Conservation (phyloP, 2,113 vertebrate genomes). For the Myiopsitta monachus region DNA sequence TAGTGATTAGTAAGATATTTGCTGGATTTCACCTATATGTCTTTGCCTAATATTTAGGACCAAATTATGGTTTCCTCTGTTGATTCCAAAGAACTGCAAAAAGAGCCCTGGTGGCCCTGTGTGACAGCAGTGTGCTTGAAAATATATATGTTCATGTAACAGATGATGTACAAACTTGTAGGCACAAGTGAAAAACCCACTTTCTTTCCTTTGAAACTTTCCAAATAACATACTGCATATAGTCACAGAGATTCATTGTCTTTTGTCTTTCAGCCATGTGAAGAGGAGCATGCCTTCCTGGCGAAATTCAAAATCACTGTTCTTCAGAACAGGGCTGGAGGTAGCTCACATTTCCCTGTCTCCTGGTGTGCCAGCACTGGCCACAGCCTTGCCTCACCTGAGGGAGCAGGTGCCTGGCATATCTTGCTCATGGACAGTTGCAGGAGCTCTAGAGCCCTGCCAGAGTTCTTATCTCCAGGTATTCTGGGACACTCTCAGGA, state of each 20-base stretch:
- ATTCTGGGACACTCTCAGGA: neutral
- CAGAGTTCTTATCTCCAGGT: neutral
- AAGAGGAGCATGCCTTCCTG: neutral
- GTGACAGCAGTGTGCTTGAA: neutral
- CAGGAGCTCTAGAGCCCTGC: neutral
- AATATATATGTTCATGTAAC: neutral
- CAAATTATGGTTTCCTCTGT: neutral
- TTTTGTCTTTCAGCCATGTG: neutral
- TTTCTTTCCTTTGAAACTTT: neutral
- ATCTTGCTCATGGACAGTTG: neutral
- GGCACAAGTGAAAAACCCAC: neutral
- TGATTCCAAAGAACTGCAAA: neutral
- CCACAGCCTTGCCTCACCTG: neutral
- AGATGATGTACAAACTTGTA: neutral
- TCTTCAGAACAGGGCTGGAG: neutral
- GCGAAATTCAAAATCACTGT: neutral
- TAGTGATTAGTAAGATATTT: neutral
- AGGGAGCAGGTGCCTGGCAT: neutral
- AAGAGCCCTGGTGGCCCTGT: neutral
- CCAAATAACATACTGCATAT: neutral
- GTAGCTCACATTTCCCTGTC: neutral
- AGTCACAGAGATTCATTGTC: neutral
- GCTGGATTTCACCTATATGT: neutral
- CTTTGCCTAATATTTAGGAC: neutral
- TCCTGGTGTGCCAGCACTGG: neutral